Conservation (phyloP, 2,113 vertebrate genomes). For the Rhynchomys soricoides region DNA sequence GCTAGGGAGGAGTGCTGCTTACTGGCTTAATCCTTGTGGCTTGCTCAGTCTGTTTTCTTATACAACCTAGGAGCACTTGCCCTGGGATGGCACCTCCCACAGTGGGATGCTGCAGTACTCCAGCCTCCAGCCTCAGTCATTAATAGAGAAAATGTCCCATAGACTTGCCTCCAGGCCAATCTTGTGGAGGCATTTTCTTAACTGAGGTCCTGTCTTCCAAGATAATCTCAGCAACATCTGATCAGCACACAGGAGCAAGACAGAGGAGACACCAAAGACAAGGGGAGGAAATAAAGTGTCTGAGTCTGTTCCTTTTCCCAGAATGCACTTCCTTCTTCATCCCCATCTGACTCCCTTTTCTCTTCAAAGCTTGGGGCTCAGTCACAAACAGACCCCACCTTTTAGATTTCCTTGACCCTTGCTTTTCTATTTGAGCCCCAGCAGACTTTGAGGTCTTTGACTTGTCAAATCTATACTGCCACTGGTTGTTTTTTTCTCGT, state of each 20-base stretch:
- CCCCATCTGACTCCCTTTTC: not conserved
- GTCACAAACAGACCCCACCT: not conserved
- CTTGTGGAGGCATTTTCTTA: not conserved
- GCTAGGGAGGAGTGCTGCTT: not conserved
- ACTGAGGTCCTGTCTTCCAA: not conserved
- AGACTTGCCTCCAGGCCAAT: not conserved
- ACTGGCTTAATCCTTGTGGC: not conserved
- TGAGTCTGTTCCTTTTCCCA: not conserved
- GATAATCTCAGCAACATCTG: no score
- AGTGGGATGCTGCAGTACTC: not conserved
- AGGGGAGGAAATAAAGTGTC: not conserved
- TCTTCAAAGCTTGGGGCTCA: not conserved
- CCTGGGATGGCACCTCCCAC: not conserved
- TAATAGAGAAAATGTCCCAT: not conserved
- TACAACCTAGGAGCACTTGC: not conserved
- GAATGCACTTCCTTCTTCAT: not conserved
- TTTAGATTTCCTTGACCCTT: not conserved
- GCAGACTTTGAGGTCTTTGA: not conserved
- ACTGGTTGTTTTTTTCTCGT: not conserved
- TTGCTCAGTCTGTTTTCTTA: not conserved
- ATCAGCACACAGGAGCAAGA: no score
- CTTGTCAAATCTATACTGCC: not conserved
- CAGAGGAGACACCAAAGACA: no score
- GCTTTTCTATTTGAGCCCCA: not conserved
- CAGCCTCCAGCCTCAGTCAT: not conserved